Evolutionary conservation across 2,113 vertebrate species (phyloP), one percentile per base, ranked within the genome.

Genomic region (Poecilia latipinna): DNA sequence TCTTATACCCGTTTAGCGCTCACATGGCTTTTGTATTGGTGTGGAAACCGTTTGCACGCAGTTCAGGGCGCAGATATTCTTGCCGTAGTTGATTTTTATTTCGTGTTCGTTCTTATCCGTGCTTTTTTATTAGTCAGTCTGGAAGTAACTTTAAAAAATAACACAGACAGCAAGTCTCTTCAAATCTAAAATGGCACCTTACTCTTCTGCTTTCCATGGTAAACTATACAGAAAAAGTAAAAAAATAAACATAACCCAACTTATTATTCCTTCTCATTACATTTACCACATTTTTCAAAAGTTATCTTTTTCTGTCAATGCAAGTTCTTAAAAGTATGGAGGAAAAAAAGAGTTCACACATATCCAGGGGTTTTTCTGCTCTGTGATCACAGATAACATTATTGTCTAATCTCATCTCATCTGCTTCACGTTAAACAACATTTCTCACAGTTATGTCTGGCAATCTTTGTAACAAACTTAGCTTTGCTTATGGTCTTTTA

Each of bases 11-110:
- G 67, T 63, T 88, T 33, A 69, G 61, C 28, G 6, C 39, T 69
- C 42, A 67, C 8, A 29, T 63, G 31, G 51, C 61, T 17, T 26
- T 63, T 17, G 8, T 66, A 74, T 29, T 70, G 80, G 76, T 82
- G 66, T 82, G 65, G 74, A 75, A 57, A 75, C 63, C 69, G 2
- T 80, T 89, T 85, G 44, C 69, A 12, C 65, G 61, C 62, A 57
- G 17, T 64, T 26, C 68, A 28, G 35, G 13, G 74, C 72, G 64
- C 64, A 79, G n/a, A 51, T 68, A 39, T 37, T 65, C 60, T 69
- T 79, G 70, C 65, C 74, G 67, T 42, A 74, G 74, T 80, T 72
- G 10, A 65, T 54, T 15, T 48, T 37, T 32, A 33, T 63, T 29
- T 63, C 3, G 35, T 24, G 8, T 35, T 64, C 2, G 42, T 72